Percentiles rank a stretch among this genome's conserved stretches.
These are phyloP conservation scores for Eueides isabella DNA, from an alignment of 1,140 invertebrate species.

Conservation along the genomic window DNA sequence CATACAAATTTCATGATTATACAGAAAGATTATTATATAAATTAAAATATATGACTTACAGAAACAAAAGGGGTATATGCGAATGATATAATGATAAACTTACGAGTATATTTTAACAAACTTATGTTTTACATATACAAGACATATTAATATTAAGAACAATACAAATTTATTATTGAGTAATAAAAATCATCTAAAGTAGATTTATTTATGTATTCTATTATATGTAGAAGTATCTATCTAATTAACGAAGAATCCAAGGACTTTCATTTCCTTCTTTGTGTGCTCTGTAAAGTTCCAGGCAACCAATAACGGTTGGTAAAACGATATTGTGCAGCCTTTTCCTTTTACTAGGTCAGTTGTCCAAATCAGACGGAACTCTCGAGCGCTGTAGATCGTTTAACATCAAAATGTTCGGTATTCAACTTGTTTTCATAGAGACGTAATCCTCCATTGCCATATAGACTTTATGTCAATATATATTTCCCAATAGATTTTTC, in stretches of 20 bases:
- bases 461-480: not conserved
- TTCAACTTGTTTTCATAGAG: not conserved
- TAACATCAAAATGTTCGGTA: not conserved
- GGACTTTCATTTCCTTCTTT: not conserved
- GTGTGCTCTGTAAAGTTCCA: constrained; percentile 5
- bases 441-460: not conserved
- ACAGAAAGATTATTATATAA: no score
- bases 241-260: not conserved
- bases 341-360: constrained; percentile 11
- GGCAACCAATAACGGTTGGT: constrained; percentile 9
- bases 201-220: no score
- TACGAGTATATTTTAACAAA: no score
- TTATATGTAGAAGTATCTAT: not conserved
- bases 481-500: not conserved
- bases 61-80: no score
- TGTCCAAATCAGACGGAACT: not conserved
- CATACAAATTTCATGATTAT: no score
- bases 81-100: no score
- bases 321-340: constrained; percentile 1
- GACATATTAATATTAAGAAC: no score
- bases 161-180: no score
- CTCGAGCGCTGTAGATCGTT: not conserved
- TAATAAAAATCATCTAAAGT: no score
- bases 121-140: no score
- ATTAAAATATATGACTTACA: no score